Conservation (phyloP, 2,797 vertebrate species). For the Sciaenops ocellatus region DNA sequence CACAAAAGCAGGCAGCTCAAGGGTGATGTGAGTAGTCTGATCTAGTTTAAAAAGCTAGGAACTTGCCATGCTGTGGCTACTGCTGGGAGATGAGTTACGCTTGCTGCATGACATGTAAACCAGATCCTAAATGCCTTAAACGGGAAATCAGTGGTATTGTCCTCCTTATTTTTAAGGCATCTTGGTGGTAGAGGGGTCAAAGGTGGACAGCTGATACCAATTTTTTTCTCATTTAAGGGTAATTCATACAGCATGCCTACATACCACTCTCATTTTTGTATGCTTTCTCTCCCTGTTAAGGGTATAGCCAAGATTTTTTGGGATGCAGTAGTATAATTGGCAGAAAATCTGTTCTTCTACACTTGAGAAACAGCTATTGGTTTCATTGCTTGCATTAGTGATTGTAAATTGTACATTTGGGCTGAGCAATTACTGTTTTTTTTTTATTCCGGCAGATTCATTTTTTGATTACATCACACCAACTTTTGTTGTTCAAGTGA, state of each 20-base stretch:
- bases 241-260: not conserved
- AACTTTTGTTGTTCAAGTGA: too few species aligned
- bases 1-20: not conserved
- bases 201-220: not conserved
- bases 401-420: not conserved
- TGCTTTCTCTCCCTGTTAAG: not conserved
- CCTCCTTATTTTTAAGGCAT: conserved; percentile 13
- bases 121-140: not conserved
- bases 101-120: conserved; percentile 1
- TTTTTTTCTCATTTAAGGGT: not conserved
- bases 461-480: not conserved
- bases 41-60: not conserved
- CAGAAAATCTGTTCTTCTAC: not conserved
- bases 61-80: not conserved
- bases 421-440: not conserved
- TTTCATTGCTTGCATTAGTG: not conserved
- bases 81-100: not conserved
- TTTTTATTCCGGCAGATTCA: not conserved
- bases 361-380: not conserved
- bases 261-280: not conserved
- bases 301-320: not conserved
- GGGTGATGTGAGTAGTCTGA: not conserved
- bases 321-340: not conserved
- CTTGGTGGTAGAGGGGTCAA: not conserved
- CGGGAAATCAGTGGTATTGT: not conserved